Conservation (phyloP, 2,113 vertebrate genomes). For the Meleagris gallopavo region DNA sequence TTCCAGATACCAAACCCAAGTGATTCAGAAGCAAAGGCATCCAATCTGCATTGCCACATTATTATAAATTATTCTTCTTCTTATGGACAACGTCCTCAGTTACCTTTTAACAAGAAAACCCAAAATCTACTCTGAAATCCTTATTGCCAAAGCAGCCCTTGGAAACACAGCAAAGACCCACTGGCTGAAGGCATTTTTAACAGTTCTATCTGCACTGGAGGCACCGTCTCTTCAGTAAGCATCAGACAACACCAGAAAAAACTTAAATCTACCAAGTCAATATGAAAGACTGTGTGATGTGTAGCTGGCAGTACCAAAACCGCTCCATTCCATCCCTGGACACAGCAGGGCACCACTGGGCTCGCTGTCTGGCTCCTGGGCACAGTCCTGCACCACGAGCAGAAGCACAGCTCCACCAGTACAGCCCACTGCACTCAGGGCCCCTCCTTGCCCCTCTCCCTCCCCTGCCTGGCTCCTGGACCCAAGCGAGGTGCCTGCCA, state of each 20-base stretch:
- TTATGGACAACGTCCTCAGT: not conserved
- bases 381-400: not conserved
- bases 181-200: not conserved
- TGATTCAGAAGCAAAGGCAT: not conserved
- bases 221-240: not conserved
- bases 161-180: not conserved
- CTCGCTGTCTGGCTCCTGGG: not conserved
- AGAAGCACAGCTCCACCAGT: not conserved
- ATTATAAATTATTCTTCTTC: not conserved
- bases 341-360: accelerated
- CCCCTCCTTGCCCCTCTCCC: accelerated
- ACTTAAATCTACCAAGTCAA: not conserved
- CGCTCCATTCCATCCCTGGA: not conserved
- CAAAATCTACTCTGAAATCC: not conserved
- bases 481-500: not conserved
- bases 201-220: not conserved
- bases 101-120: not conserved
- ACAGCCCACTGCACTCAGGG: accelerated
- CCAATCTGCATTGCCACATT: not conserved
- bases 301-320: not conserved
- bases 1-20: not conserved
- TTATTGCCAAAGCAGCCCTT: not conserved
- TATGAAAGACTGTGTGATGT: not conserved
- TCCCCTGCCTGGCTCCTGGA: not conserved
- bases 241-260: not conserved